Evolutionary conservation across 2,113 vertebrate genomes (phyloP).

Genomic region (Pipa parva): DNA sequence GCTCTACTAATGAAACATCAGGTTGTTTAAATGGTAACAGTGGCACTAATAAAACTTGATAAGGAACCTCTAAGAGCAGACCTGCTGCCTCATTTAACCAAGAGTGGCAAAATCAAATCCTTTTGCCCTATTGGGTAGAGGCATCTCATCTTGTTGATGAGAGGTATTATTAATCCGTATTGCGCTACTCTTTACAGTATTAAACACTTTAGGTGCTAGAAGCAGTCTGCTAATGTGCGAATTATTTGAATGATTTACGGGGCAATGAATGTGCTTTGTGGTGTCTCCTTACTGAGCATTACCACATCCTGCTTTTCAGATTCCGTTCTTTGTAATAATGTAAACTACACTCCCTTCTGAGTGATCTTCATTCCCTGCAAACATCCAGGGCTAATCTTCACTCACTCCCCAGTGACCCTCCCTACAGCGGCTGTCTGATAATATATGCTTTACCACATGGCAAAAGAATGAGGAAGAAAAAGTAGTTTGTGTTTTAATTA

Average conservation of each 20-base stretch:
- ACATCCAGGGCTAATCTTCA: conserved; percentile 1
- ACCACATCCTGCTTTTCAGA: conserved; percentile 4
- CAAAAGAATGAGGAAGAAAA: neutral
- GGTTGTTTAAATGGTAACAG: too few relatives aligned
- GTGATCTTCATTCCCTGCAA: neutral
- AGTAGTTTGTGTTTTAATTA: conserved; percentile 1
- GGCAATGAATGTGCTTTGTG: neutral
- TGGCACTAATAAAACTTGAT: too few relatives aligned
- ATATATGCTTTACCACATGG: neutral
- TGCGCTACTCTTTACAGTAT: too few relatives aligned
- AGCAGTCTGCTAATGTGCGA: neutral
- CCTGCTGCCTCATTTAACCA: too few relatives aligned
- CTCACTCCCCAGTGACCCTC: neutral
- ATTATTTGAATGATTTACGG: neutral
- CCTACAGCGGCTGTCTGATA: neutral
- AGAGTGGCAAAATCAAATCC: too few relatives aligned
- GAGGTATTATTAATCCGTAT: too few relatives aligned
- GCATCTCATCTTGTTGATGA: too few relatives aligned
- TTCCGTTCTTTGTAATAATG: conserved; percentile 3
- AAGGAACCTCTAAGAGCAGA: too few relatives aligned
- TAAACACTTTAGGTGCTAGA: neutral
- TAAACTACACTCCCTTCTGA: conserved; percentile 6
- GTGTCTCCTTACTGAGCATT: neutral
- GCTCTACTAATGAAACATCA: too few relatives aligned
- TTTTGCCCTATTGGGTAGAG: too few relatives aligned